phyloP scores from a whole-genome alignment of 2,888 invertebrate species.

The Paralinhomoeus sp. region DNA sequence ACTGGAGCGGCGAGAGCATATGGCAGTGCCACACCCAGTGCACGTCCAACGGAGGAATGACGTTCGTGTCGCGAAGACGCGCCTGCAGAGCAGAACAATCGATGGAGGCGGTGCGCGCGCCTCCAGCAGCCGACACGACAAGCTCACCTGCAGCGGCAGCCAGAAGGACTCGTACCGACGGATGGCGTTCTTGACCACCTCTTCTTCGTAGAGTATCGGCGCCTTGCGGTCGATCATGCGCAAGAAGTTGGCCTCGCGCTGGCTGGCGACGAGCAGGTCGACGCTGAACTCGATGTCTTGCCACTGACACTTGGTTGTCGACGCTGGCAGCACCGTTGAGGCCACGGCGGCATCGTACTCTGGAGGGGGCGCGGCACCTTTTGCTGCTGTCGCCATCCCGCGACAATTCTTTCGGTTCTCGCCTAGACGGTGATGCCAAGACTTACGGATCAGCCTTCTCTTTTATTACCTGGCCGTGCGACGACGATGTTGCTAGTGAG shows the following conservation, averaged over 20 bases:
- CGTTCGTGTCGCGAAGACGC: slow-evolving; percentile 13
- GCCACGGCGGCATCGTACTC: too few species aligned
- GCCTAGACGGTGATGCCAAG: too few species aligned
- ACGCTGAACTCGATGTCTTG: slow-evolving; percentile 4
- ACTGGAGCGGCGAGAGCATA: slow-evolving; percentile 24
- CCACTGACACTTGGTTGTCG: too few species aligned
- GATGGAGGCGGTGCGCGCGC: not conserved
- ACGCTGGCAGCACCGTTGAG: too few species aligned
- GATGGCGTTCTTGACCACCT: slow-evolving; percentile 28
- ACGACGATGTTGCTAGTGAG: too few species aligned
- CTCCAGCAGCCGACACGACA: not conserved
- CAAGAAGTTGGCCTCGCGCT: slow-evolving; percentile 24
- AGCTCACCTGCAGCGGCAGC: slow-evolving; percentile 28
- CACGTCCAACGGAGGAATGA: slow-evolving; percentile 32
- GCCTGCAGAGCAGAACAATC: slow-evolving; percentile 8
- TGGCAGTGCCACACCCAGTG: slow-evolving; percentile 34
- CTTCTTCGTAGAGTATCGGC: slow-evolving; percentile 22
- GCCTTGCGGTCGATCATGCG: slow-evolving; percentile 25
- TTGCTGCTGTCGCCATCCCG: too few species aligned
- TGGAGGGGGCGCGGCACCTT: too few species aligned
- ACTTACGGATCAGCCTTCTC: too few species aligned
- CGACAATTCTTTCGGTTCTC: too few species aligned
- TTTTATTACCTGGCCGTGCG: too few species aligned
- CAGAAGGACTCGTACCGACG: slow-evolving; percentile 30
- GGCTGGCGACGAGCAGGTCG: slow-evolving; percentile 5